Conservation (phyloP, 2,888 invertebrate genomes). For the Girardia tigrina region DNA sequence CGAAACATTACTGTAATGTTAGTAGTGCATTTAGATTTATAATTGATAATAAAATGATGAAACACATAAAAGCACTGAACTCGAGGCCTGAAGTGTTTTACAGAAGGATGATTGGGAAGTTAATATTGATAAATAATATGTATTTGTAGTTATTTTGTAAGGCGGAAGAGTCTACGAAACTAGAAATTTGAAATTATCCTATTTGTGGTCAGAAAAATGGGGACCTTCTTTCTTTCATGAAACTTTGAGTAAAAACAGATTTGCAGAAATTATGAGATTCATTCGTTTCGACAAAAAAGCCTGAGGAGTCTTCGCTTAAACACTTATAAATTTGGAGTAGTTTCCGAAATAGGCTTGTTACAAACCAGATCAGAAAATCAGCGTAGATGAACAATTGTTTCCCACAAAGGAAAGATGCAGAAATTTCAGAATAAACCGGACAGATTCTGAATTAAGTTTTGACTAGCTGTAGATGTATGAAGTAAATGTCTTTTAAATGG, state of each 20-base stretch:
- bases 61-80: slow-evolving; percentile 9
- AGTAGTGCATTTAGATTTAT: neutral
- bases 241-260: neutral
- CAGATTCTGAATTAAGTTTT: no score
- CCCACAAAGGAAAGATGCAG: neutral
- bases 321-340: neutral
- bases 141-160: neutral
- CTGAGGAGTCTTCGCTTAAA: neutral
- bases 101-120: neutral
- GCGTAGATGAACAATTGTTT: slow-evolving; percentile 16
- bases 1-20: neutral
- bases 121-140: neutral
- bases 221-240: neutral
- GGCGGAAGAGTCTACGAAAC: neutral
- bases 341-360: slow-evolving; percentile 6
- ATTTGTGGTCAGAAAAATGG: neutral
- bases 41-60: slow-evolving; percentile 23
- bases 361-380: neutral
- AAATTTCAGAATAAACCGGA: no score
- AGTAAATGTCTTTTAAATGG: no score
- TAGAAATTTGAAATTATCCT: neutral
- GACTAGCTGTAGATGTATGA: no score
- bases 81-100: neutral
- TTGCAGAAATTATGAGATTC: slow-evolving; percentile 23
- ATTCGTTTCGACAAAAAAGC: slow-evolving; percentile 10